Evolutionary conservation across 2,888 invertebrate species (phyloP).

Genomic region (Dyspetes luteomarginatus): DNA sequence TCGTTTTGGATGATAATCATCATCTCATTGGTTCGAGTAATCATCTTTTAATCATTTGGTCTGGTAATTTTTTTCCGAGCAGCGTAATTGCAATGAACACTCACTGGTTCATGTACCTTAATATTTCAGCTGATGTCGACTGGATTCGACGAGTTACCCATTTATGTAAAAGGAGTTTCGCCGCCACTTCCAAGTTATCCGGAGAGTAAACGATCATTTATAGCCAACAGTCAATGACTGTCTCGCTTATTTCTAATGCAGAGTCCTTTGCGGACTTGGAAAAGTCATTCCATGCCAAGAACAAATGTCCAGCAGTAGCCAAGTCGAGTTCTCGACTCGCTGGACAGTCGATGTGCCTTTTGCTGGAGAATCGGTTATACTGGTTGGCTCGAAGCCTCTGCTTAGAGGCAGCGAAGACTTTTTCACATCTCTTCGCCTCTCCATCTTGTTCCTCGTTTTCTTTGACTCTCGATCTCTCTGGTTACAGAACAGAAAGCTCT

Average conservation of each 20-base stretch:
- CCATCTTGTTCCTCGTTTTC: slow-evolving; percentile 3
- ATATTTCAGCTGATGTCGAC: too few relatives aligned
- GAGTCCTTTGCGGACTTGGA: slow-evolving; percentile 1
- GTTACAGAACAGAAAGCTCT: background rate
- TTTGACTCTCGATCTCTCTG: slow-evolving; percentile 27
- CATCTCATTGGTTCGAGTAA: too few relatives aligned
- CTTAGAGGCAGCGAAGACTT: slow-evolving; percentile 16
- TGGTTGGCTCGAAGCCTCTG: background rate
- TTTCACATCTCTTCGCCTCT: slow-evolving; percentile 23
- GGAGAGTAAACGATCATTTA: background rate
- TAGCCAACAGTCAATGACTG: background rate
- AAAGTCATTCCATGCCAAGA: slow-evolving; percentile 36
- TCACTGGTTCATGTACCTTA: too few relatives aligned
- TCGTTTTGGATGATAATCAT: too few relatives aligned
- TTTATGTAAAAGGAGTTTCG: too few relatives aligned
- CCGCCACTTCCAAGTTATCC: too few relatives aligned
- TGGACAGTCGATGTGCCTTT: slow-evolving; percentile 13
- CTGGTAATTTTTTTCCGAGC: too few relatives aligned
- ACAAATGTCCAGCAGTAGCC: slow-evolving; percentile 16
- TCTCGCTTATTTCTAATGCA: background rate
- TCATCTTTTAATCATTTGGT: too few relatives aligned
- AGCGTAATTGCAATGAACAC: too few relatives aligned
- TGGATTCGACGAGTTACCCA: too few relatives aligned
- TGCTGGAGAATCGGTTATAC: slow-evolving; percentile 1
- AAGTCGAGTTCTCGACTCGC: slow-evolving; percentile 1